phyloP scores from a whole-genome alignment of 2,113 vertebrate species.

The Melierax canorus region DNA sequence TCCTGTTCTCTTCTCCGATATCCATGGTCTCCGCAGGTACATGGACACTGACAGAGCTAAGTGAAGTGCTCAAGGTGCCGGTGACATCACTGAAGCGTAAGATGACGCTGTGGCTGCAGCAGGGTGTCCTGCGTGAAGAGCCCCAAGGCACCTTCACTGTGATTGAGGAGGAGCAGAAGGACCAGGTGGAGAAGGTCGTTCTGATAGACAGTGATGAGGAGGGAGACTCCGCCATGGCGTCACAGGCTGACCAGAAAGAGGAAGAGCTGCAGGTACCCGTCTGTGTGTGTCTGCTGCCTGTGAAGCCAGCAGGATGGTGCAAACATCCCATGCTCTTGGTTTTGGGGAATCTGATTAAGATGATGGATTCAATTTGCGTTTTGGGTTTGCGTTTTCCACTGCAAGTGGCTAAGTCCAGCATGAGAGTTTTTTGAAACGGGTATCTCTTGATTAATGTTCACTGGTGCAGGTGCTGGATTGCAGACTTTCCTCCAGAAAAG shows the following conservation, averaged over 20 bases:
- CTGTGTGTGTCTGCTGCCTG: background rate
- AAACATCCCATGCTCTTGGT: background rate
- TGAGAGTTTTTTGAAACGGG: background rate
- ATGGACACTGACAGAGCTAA: constrained; percentile 90
- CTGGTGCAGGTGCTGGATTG: background rate
- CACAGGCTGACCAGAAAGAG: constrained; percentile 95
- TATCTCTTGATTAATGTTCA: background rate
- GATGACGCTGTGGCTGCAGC: constrained; percentile 94
- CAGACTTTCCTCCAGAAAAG: background rate
- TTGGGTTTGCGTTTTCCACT: background rate
- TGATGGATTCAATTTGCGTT: background rate
- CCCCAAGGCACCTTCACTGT: constrained; percentile 83
- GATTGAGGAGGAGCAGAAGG: constrained; percentile 85
- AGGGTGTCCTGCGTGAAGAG: constrained; percentile 90
- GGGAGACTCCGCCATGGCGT: constrained; percentile 94
- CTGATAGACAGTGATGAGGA: constrained; percentile 95
- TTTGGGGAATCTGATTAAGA: background rate
- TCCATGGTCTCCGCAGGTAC: constrained; percentile 60
- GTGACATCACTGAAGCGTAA: constrained; percentile 87
- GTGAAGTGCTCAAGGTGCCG: constrained; percentile 83
- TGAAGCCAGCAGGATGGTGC: accelerated
- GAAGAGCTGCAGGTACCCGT: constrained; percentile 92
- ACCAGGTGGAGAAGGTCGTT: constrained; percentile 86
- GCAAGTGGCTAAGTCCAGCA: background rate
- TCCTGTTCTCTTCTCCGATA: background rate